phyloP scores from a whole-genome alignment of 2,113 vertebrate genomes.

The Manacus vitellinus region DNA sequence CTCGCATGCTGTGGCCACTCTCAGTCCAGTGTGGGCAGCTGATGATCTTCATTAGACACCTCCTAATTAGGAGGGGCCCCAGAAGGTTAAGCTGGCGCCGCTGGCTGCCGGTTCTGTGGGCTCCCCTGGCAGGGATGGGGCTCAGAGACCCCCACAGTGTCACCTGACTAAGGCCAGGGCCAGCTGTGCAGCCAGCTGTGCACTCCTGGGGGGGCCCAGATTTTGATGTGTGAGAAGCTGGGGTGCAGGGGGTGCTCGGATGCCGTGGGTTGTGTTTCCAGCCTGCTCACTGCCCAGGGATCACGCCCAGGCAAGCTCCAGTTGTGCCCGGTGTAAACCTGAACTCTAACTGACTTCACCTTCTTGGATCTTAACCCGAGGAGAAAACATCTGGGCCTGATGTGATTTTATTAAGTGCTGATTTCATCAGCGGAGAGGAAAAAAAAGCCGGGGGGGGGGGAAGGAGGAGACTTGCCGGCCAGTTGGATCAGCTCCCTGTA shows the following conservation, averaged over 20 bases:
- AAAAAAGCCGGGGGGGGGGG: not conserved
- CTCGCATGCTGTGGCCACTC: rapidly evolving
- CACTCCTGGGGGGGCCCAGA: rapidly evolving
- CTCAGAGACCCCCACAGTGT: not conserved
- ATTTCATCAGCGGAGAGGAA: not conserved
- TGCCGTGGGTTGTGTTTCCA: not conserved
- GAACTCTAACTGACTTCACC: constrained; percentile 4
- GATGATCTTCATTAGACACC: not conserved
- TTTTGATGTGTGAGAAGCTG: rapidly evolving
- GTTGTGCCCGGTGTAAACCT: not conserved
- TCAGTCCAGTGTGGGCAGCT: rapidly evolving
- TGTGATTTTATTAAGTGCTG: constrained; percentile 39
- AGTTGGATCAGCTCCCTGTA: not conserved
- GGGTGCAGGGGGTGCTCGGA: rapidly evolving
- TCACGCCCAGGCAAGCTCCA: rapidly evolving
- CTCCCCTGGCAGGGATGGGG: not conserved
- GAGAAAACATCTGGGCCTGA: constrained; percentile 41
- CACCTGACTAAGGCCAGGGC: not conserved
- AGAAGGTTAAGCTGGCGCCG: rapidly evolving
- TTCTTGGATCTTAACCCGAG: not conserved
- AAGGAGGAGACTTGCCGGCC: not conserved
- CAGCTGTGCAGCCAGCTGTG: not conserved
- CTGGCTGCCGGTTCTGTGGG: not conserved
- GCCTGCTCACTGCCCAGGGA: rapidly evolving
- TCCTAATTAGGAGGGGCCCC: not conserved